A percentile compares a stretch with the other conserved stretches of the same genome.
Evolutionary conservation across 2,113 vertebrate species (phyloP).

Genomic region (Tragelaphus imberbis): DNA sequence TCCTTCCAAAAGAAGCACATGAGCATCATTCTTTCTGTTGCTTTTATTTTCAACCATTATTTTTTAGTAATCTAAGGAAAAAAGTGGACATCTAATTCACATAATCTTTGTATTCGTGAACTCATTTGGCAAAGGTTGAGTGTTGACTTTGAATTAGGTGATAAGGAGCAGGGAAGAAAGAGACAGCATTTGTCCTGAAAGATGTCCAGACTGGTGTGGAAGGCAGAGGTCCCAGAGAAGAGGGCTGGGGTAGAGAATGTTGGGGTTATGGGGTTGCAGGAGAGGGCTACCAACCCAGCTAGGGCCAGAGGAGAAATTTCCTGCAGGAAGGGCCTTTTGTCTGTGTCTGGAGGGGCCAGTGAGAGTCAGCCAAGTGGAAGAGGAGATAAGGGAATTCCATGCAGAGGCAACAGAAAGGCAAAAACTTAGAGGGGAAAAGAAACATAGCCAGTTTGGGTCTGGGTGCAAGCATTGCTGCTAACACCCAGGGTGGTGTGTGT

Average conservation of each 20-base stretch:
- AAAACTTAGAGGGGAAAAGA: neutral
- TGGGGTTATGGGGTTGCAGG: neutral
- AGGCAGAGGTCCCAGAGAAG: neutral
- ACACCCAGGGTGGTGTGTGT: neutral
- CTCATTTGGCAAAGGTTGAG: neutral
- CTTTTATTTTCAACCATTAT: neutral
- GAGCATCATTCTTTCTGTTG: neutral
- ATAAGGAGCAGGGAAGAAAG: neutral
- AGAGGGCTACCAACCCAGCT: neutral
- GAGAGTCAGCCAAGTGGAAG: neutral
- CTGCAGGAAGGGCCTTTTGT: neutral
- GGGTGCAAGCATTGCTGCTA: neutral
- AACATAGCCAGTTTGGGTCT: neutral
- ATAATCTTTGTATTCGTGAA: neutral
- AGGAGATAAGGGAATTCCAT: neutral
- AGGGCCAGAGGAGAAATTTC: neutral
- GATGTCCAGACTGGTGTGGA: neutral
- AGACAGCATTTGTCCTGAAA: neutral
- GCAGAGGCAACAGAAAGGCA: neutral
- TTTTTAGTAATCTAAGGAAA: neutral
- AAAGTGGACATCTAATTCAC: neutral
- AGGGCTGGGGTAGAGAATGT: neutral
- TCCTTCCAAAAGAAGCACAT: neutral
- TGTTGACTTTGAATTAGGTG: neutral
- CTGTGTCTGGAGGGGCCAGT: neutral